Evolutionary conservation across 2,113 vertebrate genomes (phyloP), one percentile per base, ranked within the genome.

Genomic region (Halichoeres trimaculatus): DNA sequence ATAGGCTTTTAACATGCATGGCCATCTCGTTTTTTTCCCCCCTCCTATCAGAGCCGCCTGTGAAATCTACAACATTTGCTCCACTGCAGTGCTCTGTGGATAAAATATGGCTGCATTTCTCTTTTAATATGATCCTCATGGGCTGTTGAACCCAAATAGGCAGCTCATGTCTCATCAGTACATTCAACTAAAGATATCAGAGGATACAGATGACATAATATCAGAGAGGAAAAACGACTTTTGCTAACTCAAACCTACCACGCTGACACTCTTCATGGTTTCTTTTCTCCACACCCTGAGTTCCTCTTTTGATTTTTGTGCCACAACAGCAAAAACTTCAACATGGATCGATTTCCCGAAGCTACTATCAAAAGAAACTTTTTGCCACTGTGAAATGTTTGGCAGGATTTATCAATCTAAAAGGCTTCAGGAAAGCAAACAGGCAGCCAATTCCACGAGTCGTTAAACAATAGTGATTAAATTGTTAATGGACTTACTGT

Each of bases 1-100:
- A 85, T 86, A 88, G 85, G 74, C 76, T 80, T 87, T 78, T 89
- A 89, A 84, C 81, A 88, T 90, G 88, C 88, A 90, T 69, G 83
- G 82, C 85, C 47, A 68, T 69, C 13, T 61, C 43, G 24, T 71
- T 83, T 68, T 70, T 66, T 36, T 45, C 38, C 70, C 63, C 64
- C 64, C 64, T 66, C 51, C 74, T 43, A 14, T 36, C 74, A 66
- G 67, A 87, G 66, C 59, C 35, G n/a, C 40, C 5, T 64, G 62
- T 62, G 24, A 80, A 71, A 75, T 51, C 60, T 64, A 55, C 76
- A 66, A 69, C 74, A 69, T 87, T 74, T 73, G 60, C 43, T 81
- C 70, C 35, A 74, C 79, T 65, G 73, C 69, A 78, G 48, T 50
- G 19, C 54, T 62, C 64, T 61, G 14, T 36, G 38, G 43, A 68